Conservation (phyloP, 2,113 vertebrate genomes). For the Mixornis gularis region DNA sequence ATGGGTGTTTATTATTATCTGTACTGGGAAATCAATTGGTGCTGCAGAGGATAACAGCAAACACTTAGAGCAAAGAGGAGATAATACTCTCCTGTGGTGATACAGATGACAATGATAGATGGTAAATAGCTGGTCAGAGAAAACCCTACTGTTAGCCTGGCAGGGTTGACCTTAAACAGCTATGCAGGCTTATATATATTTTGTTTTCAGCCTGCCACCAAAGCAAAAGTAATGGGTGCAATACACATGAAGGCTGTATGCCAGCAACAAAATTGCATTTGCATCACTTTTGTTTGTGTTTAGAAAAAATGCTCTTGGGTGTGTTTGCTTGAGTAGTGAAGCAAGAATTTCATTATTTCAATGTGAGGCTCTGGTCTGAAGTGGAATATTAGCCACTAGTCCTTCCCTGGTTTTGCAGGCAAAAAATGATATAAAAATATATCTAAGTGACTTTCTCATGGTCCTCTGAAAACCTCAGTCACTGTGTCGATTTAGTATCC, state of each 20-base stretch:
- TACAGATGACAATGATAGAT: not conserved
- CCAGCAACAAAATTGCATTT: conserved; percentile 6
- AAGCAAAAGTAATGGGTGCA: not conserved
- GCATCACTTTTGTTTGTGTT: conserved; percentile 4
- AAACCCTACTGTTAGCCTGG: not conserved
- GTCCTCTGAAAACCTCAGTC: not conserved
- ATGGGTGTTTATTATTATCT: not conserved
- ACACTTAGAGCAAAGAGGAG: not conserved
- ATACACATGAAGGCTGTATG: not conserved
- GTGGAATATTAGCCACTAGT: not conserved
- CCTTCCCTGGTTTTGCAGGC: not conserved
- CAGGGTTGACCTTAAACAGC: not conserved
- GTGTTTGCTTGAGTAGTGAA: conserved; percentile 5
- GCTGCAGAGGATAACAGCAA: not conserved
- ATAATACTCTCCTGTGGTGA: not conserved
- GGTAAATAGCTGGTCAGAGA: not conserved
- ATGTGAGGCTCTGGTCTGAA: not conserved
- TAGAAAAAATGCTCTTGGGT: conserved; percentile 4
- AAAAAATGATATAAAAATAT: not conserved
- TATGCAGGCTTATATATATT: not conserved
- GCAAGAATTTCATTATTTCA: conserved; percentile 15
- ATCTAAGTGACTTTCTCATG: not conserved
- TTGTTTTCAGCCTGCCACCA: not conserved
- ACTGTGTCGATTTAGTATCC: not conserved
- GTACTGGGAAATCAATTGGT: not conserved